Evolutionary conservation across 2,888 invertebrate species (phyloP).

Genomic region (Rhimphoctona megacephalus): DNA sequence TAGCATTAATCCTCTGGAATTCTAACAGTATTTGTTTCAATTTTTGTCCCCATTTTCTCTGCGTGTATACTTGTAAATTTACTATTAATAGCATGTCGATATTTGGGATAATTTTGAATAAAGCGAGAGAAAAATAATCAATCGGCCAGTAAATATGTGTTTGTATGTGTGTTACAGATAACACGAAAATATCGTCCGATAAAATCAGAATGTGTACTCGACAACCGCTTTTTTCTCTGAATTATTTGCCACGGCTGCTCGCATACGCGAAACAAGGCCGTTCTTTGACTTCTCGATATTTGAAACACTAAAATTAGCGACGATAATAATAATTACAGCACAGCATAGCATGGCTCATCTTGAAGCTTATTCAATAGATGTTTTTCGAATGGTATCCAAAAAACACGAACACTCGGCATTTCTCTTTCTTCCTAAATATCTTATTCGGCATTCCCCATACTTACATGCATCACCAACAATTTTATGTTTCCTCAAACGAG

Average conservation of each 20-base stretch:
- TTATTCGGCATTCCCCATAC: neutral
- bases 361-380: slow-evolving; percentile 46
- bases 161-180: neutral
- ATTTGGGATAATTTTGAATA: neutral
- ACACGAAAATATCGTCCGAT: slow-evolving; percentile 10
- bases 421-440: slow-evolving; percentile 1
- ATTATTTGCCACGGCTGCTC: slow-evolving; percentile 18
- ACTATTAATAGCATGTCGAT: neutral
- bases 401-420: neutral
- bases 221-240: neutral
- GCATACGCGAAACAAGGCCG: slow-evolving; percentile 49
- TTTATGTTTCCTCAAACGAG: slow-evolving; percentile 4
- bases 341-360: slow-evolving; percentile 17
- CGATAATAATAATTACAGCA: slow-evolving; percentile 57
- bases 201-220: neutral
- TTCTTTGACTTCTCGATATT: slow-evolving; percentile 32
- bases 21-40: no score
- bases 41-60: no score
- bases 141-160: neutral
- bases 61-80: neutral
- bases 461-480: slow-evolving; percentile 23
- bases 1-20: no score
- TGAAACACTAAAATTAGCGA: slow-evolving; percentile 42
- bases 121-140: neutral
- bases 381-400: slow-evolving; percentile 26